Conservation (phyloP, 2,888 invertebrate genomes). For the Byasa hedistus region DNA sequence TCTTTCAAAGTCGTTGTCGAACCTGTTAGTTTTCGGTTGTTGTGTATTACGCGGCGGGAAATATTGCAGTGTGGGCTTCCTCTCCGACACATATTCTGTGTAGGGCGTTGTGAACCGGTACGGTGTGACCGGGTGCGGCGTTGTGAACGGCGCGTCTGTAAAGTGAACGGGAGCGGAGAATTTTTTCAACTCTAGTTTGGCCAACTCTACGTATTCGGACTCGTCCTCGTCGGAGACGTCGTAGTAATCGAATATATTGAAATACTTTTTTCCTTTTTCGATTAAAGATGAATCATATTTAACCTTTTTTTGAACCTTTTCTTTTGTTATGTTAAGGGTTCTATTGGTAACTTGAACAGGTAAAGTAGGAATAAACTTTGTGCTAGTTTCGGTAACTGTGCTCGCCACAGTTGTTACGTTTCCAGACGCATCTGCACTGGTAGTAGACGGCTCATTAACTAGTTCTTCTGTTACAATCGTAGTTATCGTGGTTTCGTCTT, state of each 20-base stretch:
- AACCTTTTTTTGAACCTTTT: slow-evolving; percentile 6
- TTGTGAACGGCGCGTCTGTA: slow-evolving; percentile 29
- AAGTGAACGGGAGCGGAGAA: slow-evolving; percentile 39
- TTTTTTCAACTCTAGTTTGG: slow-evolving; percentile 65
- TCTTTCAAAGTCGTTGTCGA: slow-evolving; percentile 47
- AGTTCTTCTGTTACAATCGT: not conserved
- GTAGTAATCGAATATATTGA: slow-evolving; percentile 56
- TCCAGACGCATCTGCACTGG: slow-evolving; percentile 1
- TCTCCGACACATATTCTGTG: slow-evolving; percentile 44
- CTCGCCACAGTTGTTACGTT: not conserved
- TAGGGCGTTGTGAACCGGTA: slow-evolving; percentile 37
- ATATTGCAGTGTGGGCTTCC: slow-evolving; percentile 64
- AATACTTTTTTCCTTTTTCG: slow-evolving; percentile 46
- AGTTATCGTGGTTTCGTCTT: slow-evolving; percentile 9
- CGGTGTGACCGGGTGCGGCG: slow-evolving; percentile 36
- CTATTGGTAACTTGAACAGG: slow-evolving; percentile 4
- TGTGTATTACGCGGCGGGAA: slow-evolving; percentile 59
- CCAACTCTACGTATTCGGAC: slow-evolving; percentile 55
- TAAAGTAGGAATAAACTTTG: not conserved
- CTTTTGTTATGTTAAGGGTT: slow-evolving; percentile 6
- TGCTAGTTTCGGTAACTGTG: not conserved
- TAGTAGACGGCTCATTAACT: slow-evolving; percentile 3
- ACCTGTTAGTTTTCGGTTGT: slow-evolving; percentile 44
- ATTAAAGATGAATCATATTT: slow-evolving; percentile 32
- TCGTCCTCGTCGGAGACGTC: slow-evolving; percentile 59